Evolutionary conservation across 30 jellyfish, hydroid and myxozoan species (phyloP), one percentile per base, ranked within the genome.

Genomic region (Sanderia malayensis): DNA sequence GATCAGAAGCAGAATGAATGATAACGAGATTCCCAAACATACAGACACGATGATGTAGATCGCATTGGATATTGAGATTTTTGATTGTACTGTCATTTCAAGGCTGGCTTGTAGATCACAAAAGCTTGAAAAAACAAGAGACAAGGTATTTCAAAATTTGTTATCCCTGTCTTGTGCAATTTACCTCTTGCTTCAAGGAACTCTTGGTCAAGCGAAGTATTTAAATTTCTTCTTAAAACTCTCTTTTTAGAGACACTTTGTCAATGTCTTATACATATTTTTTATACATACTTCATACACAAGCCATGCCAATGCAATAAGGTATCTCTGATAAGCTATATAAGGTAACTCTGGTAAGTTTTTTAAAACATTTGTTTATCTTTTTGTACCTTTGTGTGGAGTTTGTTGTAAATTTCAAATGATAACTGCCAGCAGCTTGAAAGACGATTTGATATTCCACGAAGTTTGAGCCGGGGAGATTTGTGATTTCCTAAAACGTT

Each of bases 11-110:
- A 44, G 15, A 1, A 74, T 21, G 19, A 65, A 10, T n/a, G 81
- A 55, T 0, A 73, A 22, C 29, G 76, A 72, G 27, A 74, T 37
- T 28, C 88, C 95, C 32, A 73, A 24, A 49, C 55, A 20, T 45
- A 83, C 84, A 18, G 95, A 63, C 24, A 47, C 37, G 33, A 74
- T 31, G 79, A 83, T 67, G 18, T 59, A 31, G 30, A 73, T 20
- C 11, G 78, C 33, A n/a, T 61, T 32, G 24, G 46, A 4, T 2
- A 11, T 58, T 22, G 46, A 73, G 1, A 45, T 52, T 18, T 22
- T n/a, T 26, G 66, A 27, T 18, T 47, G 24, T 22, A 44, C 26
- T 30, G 76, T 63, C 25, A 83, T 74, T 47, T 33, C 23, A 47
- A 83, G 33, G 65, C 24, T 45, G 27, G 79, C 59, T 21, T 66